Percentiles rank a stretch among this genome's conserved stretches.
phyloP scores from a whole-genome alignment of 2,797 vertebrate genomes.

The Liasis olivaceus region DNA sequence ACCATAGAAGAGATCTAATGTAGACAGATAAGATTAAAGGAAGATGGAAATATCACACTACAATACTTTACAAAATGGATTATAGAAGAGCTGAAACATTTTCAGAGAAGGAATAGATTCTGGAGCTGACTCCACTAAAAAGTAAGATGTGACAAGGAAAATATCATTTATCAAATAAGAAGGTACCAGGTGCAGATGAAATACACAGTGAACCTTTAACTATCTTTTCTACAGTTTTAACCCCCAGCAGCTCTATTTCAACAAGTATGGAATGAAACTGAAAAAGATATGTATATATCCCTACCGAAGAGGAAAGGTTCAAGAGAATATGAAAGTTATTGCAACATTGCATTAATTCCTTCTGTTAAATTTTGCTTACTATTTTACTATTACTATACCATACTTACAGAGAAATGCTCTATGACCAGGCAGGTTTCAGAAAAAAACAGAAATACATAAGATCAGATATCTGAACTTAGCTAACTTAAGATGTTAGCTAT shows the following conservation, averaged over 20 bases:
- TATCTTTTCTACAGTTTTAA: not conserved
- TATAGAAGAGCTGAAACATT: not conserved
- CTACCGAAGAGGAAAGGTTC: not conserved
- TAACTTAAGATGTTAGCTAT: not conserved
- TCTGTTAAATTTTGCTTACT: not conserved
- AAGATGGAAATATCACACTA: not conserved
- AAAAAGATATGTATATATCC: not conserved
- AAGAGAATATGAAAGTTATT: not conserved
- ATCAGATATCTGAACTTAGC: not conserved
- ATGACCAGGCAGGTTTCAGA: not conserved
- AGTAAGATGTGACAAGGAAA: not conserved
- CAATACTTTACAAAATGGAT: not conserved
- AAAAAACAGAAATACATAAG: not conserved
- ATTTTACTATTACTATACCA: not conserved
- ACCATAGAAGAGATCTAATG: not conserved
- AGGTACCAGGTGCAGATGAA: not conserved
- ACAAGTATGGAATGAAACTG: not conserved
- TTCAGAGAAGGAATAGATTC: not conserved
- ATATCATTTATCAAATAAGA: not conserved
- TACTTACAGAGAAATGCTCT: not conserved
- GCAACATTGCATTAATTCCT: not conserved
- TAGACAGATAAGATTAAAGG: not conserved
- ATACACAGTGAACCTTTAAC: not conserved
- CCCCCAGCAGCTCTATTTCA: not conserved
- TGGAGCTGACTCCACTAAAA: not conserved